Base-by-base conservation (phyloP, 2,888 invertebrate genomes). In the Callyntrura guangdongensis region DNA sequence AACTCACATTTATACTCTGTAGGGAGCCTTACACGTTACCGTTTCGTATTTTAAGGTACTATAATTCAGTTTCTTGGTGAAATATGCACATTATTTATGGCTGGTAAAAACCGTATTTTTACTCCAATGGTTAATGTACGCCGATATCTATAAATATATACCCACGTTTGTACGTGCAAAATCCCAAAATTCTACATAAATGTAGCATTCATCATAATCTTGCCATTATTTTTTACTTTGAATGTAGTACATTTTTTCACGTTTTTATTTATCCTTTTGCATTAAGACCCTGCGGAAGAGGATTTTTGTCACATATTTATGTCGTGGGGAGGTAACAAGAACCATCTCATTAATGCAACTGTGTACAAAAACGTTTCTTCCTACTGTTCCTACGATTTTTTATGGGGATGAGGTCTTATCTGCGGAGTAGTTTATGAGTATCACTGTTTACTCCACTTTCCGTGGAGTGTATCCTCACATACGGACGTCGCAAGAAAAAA, bases 331-430 rank as follows among this genome's bases (percentile, higher is more conserved):
- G 72, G n/a, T 45, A 72, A 69, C 47, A 45, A 6, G 56, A 6
- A n/a, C 61, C 82, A 82, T 82, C 64, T 82, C 67, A 83, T 83
- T 83, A 83, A 83, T 83, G 67, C 67, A 67, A 27, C 83, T 83
- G 61, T 82, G 45, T 56, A 59, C 56, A 36, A 72, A 47, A 47
- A 25, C 36, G 47, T 0, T 36, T 2, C 36, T 36, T 36, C 36
- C 36, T 36, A 69, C 27, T 27, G 9, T 45, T 8, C 47, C 45
- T 45, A 11, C n/a, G 6, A 74, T n/a, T 36, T 36, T 9, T 59
- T 36, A 27, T 61, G 45, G 2, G 36, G 20, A 61, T 36, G 45
- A 59, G 45, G 20, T 11, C 61, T 77, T 77, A 82, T 82, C 59
- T 61, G 49, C 74, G 12, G 36, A 36, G 5, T 12, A 22, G 45